A percentile compares a stretch with the other conserved stretches of the same genome.
These are phyloP conservation scores for Emesis castigata DNA, from an alignment of 2,888 invertebrate species.

Conservation along the genomic window DNA sequence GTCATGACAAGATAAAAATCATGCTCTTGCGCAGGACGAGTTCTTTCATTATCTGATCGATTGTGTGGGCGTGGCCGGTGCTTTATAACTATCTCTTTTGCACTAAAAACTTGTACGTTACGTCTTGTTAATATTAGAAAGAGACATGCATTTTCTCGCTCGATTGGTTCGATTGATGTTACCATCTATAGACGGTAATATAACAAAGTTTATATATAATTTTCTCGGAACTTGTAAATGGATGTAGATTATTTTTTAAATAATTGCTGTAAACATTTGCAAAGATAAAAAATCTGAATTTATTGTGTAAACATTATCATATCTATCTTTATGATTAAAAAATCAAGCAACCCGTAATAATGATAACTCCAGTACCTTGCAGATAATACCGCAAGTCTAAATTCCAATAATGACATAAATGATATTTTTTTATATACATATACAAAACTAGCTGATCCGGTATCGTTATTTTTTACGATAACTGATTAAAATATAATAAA, in stretches of 20 bases:
- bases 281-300: constrained; percentile 7
- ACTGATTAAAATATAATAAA: too few relatives aligned
- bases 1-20: constrained; percentile 68
- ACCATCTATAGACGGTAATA: constrained; percentile 24
- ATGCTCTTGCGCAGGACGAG: constrained; percentile 78
- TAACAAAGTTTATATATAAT: constrained; percentile 31
- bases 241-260: constrained; percentile 28
- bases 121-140: constrained; percentile 66
- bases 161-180: constrained; percentile 77
- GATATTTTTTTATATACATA: too few relatives aligned
- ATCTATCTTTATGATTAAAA: not conserved
- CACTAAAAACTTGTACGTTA: constrained; percentile 37
- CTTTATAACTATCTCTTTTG: constrained; percentile 74
- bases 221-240: constrained; percentile 48
- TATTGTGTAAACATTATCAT: constrained; percentile 3
- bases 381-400: not conserved
- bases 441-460: too few relatives aligned
- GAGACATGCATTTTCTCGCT: constrained; percentile 77
- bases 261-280: constrained; percentile 10
- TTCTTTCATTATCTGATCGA: constrained; percentile 82
- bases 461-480: too few relatives aligned
- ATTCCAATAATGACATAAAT: not conserved
- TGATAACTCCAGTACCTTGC: not conserved
- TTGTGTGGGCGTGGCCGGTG: constrained; percentile 80
- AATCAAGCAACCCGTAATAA: not conserved